Percentiles rank a stretch among this genome's conserved stretches.
Conservation (phyloP, 1,140 invertebrate genomes). For the Camponotus floridanus region DNA sequence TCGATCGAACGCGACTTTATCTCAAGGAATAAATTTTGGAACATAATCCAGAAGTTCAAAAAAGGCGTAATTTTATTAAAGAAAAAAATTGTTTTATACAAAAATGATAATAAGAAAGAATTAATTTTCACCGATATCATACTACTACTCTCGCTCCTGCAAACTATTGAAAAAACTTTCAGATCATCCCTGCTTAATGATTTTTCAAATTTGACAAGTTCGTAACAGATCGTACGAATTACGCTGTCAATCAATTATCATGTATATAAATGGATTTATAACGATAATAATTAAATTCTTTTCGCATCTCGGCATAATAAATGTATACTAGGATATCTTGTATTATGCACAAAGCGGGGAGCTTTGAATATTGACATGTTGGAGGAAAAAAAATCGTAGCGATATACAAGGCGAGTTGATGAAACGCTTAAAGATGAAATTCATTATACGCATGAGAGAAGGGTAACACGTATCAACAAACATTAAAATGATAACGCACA, state of each 20-base stretch:
- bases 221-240: slow-evolving; percentile 5
- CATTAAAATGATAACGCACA: slow-evolving; percentile 31
- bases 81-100: not conserved
- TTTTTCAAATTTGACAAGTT: slow-evolving; percentile 10
- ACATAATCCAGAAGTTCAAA: not conserved
- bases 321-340: not conserved
- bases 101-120: not conserved
- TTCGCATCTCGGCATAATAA: not conserved
- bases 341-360: slow-evolving; percentile 20
- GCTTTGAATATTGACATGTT: not conserved
- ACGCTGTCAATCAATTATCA: not conserved
- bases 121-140: too few relatives aligned
- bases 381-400: not conserved
- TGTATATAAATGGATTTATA: not conserved
- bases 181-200: not conserved
- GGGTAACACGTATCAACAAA: slow-evolving; percentile 26
- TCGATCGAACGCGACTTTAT: too few relatives aligned
- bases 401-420: not conserved
- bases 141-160: not conserved
- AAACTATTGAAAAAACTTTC: not conserved
- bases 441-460: slow-evolving; percentile 16
- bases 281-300: not conserved
- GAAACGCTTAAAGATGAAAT: slow-evolving; percentile 17
- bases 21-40: too few relatives aligned
- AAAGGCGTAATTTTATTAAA: not conserved